These are phyloP conservation scores for Plutella xylostella DNA, from an alignment of 2,888 invertebrate species.

Conservation along the genomic window DNA sequence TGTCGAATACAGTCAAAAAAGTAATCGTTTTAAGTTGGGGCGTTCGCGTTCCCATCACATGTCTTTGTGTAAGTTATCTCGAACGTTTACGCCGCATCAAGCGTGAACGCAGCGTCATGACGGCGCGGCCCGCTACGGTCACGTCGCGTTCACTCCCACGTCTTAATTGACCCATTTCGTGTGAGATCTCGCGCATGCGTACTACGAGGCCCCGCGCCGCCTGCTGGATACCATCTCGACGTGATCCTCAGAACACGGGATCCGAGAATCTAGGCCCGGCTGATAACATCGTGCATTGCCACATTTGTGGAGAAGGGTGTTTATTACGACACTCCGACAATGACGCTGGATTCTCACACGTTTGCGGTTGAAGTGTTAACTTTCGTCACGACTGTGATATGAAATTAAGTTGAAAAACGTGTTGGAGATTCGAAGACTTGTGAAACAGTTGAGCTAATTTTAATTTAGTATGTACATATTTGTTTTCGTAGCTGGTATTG, in stretches of 20 bases:
- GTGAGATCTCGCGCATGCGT: slow-evolving; percentile 47
- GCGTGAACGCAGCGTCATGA: slow-evolving; percentile 41
- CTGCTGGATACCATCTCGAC: slow-evolving; percentile 64
- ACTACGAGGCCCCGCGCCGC: slow-evolving; percentile 33
- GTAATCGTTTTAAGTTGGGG: too few species aligned
- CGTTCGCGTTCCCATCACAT: too few species aligned
- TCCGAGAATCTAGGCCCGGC: neutral
- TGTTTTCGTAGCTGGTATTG: neutral
- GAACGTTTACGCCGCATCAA: slow-evolving; percentile 45
- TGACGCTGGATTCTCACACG: slow-evolving; percentile 33
- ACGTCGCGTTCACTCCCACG: slow-evolving; percentile 64
- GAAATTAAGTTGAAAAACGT: slow-evolving; percentile 3
- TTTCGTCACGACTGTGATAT: slow-evolving; percentile 17
- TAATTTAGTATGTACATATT: too few species aligned
- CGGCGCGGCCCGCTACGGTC: slow-evolving; percentile 60
- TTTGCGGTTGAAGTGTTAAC: slow-evolving; percentile 28
- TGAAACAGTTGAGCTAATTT: too few species aligned
- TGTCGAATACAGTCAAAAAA: too few species aligned
- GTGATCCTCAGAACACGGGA: slow-evolving; percentile 6
- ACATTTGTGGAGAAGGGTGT: slow-evolving; percentile 28
- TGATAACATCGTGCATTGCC: slow-evolving; percentile 4
- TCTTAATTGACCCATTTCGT: slow-evolving; percentile 69
- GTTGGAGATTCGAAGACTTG: too few species aligned
- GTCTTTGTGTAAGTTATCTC: neutral
- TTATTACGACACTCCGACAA: slow-evolving; percentile 38